These are phyloP conservation scores for Hetaerina titia DNA, from an alignment of 2,888 invertebrate species.

Conservation along the genomic window DNA sequence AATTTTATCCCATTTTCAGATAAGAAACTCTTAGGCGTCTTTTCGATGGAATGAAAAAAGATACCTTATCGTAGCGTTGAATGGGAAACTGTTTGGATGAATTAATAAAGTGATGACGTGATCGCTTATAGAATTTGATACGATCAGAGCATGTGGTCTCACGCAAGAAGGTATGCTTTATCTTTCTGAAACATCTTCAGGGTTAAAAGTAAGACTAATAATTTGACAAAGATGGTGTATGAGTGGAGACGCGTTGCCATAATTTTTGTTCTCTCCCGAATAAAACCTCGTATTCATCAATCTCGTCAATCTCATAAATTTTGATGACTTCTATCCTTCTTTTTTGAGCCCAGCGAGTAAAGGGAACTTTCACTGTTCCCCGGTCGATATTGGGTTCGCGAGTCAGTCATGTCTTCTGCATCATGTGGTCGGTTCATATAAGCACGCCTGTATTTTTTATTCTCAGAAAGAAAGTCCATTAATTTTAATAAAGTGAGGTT, in stretches of 20 bases:
- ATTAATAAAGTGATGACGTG: neutral
- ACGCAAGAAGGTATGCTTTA: neutral
- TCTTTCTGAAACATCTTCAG: neutral
- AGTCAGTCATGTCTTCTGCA: neutral
- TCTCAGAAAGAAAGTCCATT: neutral
- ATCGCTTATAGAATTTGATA: neutral
- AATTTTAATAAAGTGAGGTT: neutral
- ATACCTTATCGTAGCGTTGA: too few species aligned
- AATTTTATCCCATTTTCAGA: too few species aligned
- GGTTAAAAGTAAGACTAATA: neutral
- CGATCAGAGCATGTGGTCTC: neutral
- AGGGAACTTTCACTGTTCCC: neutral
- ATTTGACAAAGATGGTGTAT: neutral
- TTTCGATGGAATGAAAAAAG: too few species aligned
- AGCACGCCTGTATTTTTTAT: neutral
- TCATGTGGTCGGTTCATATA: neutral
- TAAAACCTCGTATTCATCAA: neutral
- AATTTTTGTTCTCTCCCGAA: neutral
- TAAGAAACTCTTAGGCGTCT: too few species aligned
- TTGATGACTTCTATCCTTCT: slow-evolving; percentile 6
- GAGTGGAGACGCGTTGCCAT: neutral
- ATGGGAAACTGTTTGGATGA: too few species aligned
- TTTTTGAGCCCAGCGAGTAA: neutral
- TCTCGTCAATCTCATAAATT: slow-evolving; percentile 10
- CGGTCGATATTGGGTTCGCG: neutral